Evolutionary conservation across 23 tunicate species (phyloP), one percentile per base, ranked within the genome.

Genomic region (Trididemnum clinides): DNA sequence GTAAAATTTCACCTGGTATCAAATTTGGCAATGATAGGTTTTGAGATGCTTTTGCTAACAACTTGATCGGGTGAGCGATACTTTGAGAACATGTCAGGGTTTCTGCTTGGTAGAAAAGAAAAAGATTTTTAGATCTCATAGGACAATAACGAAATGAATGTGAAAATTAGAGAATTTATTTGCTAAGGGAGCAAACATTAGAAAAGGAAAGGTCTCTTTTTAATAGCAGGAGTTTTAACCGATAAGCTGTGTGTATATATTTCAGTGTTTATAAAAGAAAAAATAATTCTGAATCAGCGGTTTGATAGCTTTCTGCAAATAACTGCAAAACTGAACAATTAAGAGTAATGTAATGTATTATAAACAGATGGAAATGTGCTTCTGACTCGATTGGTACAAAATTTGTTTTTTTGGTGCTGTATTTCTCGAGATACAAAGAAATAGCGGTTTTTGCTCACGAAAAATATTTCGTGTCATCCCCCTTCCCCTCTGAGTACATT

Each of bases 341-440:
- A 19, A 59, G 25, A 59, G 66, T 28, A 25, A n/a, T 28, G 22
- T 12, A 59, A 59, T 59, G 66, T 59, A 59, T 59, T 59, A n/a
- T 19, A 59, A 25, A 59, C 66, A 59, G 66, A 59, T 59, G 66
- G 66, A 59, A 59, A 59, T n/a, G 66, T 59, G 66, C 22, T 59
- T 59, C 66, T 59, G 66, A 59, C 20, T 59, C 66, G 66, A 59
- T 59, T 59, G 66, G 22, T 59, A 28, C 22, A 59, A 59, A 59
- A 59, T 19, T 59, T 59, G 20, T 59, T 28, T 10, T n/a, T 59
- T 59, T 19, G 23, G 66, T 59, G 66, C 66, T 19, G 66, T 59
- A 59, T 25, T 59, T 59, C 22, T 59, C 22, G 66, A 59, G 25
- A 19, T 59, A 59, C 25, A n/a, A 25, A n/a, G 22, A 19, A 59